Evolutionary conservation across 2,888 invertebrate species (phyloP).

Genomic region (Mermis nigrescens): DNA sequence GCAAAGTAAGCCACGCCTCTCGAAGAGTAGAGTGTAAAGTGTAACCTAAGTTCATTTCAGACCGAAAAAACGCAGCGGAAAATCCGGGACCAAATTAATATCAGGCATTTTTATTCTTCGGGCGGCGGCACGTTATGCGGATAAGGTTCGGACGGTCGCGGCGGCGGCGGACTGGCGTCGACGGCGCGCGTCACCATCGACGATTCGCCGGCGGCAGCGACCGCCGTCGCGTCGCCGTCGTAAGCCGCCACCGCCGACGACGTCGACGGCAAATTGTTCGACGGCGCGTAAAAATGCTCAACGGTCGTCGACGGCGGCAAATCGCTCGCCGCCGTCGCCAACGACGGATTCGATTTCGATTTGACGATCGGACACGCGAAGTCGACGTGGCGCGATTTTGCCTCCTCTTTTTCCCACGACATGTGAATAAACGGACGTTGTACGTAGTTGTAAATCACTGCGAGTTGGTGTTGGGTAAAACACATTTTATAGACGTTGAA

Average conservation of each 20-base stretch:
- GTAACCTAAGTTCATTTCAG: too few relatives aligned
- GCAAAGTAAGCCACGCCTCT: too few relatives aligned
- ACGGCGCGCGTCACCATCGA: background rate
- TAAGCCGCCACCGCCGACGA: background rate
- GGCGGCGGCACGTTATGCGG: constrained; percentile 12
- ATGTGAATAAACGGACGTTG: constrained; percentile 95
- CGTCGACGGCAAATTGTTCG: background rate
- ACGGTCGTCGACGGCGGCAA: constrained; percentile 16
- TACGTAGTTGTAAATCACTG: constrained; percentile 94
- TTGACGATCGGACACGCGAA: constrained; percentile 39
- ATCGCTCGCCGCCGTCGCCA: constrained; percentile 34
- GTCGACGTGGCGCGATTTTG: constrained; percentile 92
- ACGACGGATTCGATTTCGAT: constrained; percentile 29
- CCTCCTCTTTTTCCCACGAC: constrained; percentile 99
- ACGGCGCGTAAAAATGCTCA: background rate
- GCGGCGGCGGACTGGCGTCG: constrained; percentile 8
- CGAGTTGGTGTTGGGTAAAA: too few relatives aligned
- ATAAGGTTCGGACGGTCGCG: constrained; percentile 13
- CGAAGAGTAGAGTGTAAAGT: too few relatives aligned
- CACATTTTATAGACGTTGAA: too few relatives aligned
- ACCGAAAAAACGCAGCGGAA: too few relatives aligned
- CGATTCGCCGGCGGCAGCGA: background rate
- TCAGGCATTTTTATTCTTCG: constrained; percentile 6
- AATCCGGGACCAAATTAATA: too few relatives aligned
- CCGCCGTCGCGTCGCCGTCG: background rate